Conservation (phyloP, 1,140 invertebrate genomes). For the Gryllus bimaculatus region DNA sequence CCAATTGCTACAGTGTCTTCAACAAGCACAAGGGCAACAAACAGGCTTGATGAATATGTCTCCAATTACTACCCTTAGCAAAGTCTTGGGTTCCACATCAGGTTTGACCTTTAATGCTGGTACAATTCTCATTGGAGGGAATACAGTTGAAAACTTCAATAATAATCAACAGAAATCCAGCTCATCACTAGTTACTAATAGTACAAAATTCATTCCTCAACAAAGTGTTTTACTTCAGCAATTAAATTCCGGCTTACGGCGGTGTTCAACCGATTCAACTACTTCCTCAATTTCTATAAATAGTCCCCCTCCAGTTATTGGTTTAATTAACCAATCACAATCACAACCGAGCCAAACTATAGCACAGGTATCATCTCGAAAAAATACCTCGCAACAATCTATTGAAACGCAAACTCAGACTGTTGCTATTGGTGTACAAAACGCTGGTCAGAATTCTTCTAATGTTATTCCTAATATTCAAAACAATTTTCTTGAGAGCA, state of each 20-base stretch:
- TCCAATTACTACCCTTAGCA: constrained; percentile 11
- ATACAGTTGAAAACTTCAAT: constrained; percentile 9
- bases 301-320: constrained; percentile 12
- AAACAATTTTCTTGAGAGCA: constrained; percentile 10
- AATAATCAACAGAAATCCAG: not conserved
- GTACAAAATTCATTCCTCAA: constrained; percentile 8
- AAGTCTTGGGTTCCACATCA: not conserved
- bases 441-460: not conserved
- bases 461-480: not conserved
- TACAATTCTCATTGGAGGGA: constrained; percentile 16
- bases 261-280: constrained; percentile 9
- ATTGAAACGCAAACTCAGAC: constrained; percentile 15
- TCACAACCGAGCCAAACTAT: not conserved
- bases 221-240: constrained; percentile 13
- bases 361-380: not conserved
- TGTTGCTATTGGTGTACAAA: not conserved
- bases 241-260: not conserved
- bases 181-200: not conserved
- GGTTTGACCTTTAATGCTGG: constrained; percentile 10
- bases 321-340: not conserved
- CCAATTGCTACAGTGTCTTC: constrained; percentile 12
- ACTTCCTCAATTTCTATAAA: constrained; percentile 11
- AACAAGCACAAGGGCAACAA: constrained; percentile 11
- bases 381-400: not conserved
- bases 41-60: constrained; percentile 11